Evolutionary conservation across 2,888 invertebrate species (phyloP).

Genomic region (Gisinianus flammeolus): DNA sequence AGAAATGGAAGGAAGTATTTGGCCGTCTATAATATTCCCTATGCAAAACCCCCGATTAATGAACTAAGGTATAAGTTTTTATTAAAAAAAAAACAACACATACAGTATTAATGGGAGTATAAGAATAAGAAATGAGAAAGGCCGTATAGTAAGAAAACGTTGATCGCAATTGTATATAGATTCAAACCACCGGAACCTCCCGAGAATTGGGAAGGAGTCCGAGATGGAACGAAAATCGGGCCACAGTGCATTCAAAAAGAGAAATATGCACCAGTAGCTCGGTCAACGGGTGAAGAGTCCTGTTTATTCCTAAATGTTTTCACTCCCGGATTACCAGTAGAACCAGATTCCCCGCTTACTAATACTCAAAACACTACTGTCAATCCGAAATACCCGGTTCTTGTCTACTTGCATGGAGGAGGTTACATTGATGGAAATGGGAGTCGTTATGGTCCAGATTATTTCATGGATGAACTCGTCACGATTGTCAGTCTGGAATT

Average conservation of each 20-base stretch:
- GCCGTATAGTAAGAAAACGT: too few relatives aligned
- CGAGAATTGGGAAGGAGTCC: constrained; percentile 44
- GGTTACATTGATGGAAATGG: constrained; percentile 19
- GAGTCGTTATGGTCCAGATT: constrained; percentile 30
- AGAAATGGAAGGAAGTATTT: constrained; percentile 33
- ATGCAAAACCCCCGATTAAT: constrained; percentile 40
- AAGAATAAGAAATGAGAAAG: too few relatives aligned
- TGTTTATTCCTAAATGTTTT: constrained; percentile 49
- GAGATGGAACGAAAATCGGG: constrained; percentile 44
- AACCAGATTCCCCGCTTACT: too few relatives aligned
- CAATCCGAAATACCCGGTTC: background rate
- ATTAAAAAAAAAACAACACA: background rate
- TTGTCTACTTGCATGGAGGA: constrained; percentile 29
- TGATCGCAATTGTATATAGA: background rate
- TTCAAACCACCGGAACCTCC: constrained; percentile 41
- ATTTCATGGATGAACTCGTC: constrained; percentile 29
- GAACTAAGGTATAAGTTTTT: constrained; percentile 6
- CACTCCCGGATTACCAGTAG: constrained; percentile 47
- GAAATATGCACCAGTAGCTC: constrained; percentile 1
- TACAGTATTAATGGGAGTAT: background rate
- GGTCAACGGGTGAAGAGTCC: constrained; percentile 44
- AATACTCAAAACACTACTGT: background rate
- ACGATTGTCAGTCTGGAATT: constrained; percentile 26
- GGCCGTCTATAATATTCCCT: constrained; percentile 40
- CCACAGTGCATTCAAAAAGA: constrained; percentile 48